Base-by-base conservation (phyloP, 1,140 invertebrate species). In the Linepithema humile region DNA sequence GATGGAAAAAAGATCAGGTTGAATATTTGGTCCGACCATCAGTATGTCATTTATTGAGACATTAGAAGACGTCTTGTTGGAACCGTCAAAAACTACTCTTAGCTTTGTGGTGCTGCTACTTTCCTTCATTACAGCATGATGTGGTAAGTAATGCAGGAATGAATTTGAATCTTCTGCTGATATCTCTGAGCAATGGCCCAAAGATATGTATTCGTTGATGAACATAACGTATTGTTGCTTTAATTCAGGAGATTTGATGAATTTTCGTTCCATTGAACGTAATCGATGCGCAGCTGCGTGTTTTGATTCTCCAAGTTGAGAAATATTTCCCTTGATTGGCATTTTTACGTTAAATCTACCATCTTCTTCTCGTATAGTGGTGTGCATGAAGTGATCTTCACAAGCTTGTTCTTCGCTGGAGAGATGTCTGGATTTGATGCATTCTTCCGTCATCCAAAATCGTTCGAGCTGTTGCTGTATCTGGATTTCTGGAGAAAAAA, bases 91-190 rank as follows among this genome's bases (percentile, higher is more conserved):
- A 3, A 35, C 32, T 0, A 62, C 29, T 17, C 59, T 3, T 9
- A 59, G 26, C 7, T 35, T 62, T 0, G 32, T 62, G 2, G 17
- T 35, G 2, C 2, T 1, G 7, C 59, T 62, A 2, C 17, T 6
- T 2, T 35, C 17, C 9, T n/a, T 62, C 4, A 62, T 6, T 0
- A 62, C 15, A 3, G 15, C 32, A 1, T 62, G 29, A 10, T 62
- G 17, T 0, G 32, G 2, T 1, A 62, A 7, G 5, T 35, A 62
- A 10, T 3, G 1, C 0, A 17, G 7, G 3, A 55, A 0, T n/a
- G 2, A 6, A 0, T 9, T 0, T 9, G 7, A 3, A 0, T 23
- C 1, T 2, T 20, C 7, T 0, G 5, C n/a, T 7, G 7, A n/a
- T 17, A 57, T 17, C 23, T 57, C 2, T 0, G 9, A 23, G 6